Percentiles rank a stretch among this genome's conserved stretches.
Evolutionary conservation across 2,113 vertebrate genomes (phyloP).

Genomic region (Oreochromis niloticus): DNA sequence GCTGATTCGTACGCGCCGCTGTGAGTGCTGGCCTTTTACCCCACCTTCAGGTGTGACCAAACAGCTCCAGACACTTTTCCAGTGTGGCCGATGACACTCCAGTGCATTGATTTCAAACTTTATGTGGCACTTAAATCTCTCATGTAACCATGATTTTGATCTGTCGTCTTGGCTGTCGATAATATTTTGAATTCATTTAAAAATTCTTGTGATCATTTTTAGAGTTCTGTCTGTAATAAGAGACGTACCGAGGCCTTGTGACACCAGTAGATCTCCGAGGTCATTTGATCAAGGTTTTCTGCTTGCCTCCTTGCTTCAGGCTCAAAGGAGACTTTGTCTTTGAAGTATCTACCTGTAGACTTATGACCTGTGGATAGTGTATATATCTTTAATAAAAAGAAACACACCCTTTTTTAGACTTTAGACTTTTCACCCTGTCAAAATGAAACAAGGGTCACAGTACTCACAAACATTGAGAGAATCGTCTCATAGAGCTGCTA

Average conservation of each 20-base stretch:
- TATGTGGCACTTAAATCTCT: neutral
- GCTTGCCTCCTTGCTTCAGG: neutral
- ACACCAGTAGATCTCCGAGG: neutral
- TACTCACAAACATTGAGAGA: neutral
- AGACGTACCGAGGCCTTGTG: neutral
- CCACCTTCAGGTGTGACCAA: neutral
- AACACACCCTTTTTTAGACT: neutral
- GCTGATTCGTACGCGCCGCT: neutral
- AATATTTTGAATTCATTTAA: neutral
- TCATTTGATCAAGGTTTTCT: neutral
- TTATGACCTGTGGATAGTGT: neutral
- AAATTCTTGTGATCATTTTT: neutral
- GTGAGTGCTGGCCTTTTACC: neutral
- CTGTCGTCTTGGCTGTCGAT: neutral
- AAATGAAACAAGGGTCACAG: neutral
- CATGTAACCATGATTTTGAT: neutral
- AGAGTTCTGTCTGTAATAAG: neutral
- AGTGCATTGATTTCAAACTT: neutral
- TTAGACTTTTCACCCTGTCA: neutral
- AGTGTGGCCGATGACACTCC: neutral
- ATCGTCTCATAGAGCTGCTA: neutral
- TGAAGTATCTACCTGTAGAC: neutral
- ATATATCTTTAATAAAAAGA: neutral
- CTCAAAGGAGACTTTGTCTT: neutral
- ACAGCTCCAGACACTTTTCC: neutral